Evolutionary conservation across 2,888 invertebrate species (phyloP).

Genomic region (Malacosoma neustria): DNA sequence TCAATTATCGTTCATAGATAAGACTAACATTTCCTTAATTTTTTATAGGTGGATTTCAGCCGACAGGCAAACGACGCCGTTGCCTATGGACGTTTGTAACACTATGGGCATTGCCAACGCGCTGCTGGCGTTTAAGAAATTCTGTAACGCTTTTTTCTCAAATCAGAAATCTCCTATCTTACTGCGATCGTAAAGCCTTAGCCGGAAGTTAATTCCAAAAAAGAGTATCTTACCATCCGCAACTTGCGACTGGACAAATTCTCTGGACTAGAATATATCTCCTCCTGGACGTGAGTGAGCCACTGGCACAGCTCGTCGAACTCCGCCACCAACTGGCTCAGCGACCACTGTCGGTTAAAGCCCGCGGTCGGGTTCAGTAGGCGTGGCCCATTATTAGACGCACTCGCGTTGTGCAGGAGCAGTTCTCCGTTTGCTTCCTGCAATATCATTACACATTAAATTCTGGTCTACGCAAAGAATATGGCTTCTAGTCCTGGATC

Average conservation of each 20-base stretch:
- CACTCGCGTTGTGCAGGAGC: slow-evolving; percentile 76
- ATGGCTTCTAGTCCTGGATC: too few relatives aligned
- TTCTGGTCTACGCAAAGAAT: neutral
- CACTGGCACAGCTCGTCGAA: slow-evolving; percentile 88
- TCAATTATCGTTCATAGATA: too few relatives aligned
- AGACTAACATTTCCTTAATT: too few relatives aligned
- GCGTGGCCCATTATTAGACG: slow-evolving; percentile 40
- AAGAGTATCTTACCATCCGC: slow-evolving; percentile 77
- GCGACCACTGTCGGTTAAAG: slow-evolving; percentile 79
- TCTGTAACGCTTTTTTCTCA: too few relatives aligned
- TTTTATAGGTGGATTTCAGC: too few relatives aligned
- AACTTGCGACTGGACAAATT: slow-evolving; percentile 79
- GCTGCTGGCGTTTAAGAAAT: too few relatives aligned
- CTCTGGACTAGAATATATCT: slow-evolving; percentile 84
- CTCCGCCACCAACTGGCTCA: slow-evolving; percentile 84
- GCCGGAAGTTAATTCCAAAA: neutral
- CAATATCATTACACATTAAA: slow-evolving; percentile 11
- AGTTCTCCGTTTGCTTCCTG: slow-evolving; percentile 87
- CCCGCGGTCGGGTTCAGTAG: slow-evolving; percentile 48
- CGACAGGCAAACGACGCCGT: too few relatives aligned
- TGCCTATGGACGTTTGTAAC: too few relatives aligned
- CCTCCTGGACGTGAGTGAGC: slow-evolving; percentile 85
- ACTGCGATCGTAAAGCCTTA: too few relatives aligned
- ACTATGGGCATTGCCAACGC: too few relatives aligned
- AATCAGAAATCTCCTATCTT: too few relatives aligned